Base-by-base conservation (phyloP, 2,113 vertebrate genomes). In the Gyps fulvus region DNA sequence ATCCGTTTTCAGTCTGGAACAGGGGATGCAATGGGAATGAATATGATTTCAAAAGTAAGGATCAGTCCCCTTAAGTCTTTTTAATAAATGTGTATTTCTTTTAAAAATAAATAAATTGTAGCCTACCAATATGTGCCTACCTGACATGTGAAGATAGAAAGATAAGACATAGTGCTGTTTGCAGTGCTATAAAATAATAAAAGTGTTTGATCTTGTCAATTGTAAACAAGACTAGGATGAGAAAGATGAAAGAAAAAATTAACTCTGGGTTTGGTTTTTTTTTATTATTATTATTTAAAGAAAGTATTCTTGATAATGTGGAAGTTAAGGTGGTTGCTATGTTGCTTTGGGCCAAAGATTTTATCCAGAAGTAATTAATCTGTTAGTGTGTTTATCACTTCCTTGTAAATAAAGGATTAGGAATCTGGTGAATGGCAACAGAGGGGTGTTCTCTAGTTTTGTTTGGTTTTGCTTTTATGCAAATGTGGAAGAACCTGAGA, bases 11-110 rank as follows among this genome's bases (percentile, higher is more conserved):
- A 99, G 89, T 99, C 99, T 67, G 98, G 69, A 96, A 99, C 99
- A 16, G 99, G 99, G 57, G 99, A 99, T 89, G 99, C 99, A 42
- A 99, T 99, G 99, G 99, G 99, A 54, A 99, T 99, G 99, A 99
- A 99, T 85, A 99, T 99, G 99, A 98, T 99, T 90, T 99, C 99
- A 20, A 99, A 99, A 98, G 99, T 99, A 96, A 97, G 98, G 45
- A 43, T 27, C 9, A 54, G 29, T 62, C 4, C 16, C 65, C 45
- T 73, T 42, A 23, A 77, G 11, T 42, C 12, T 71, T n/a, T 81
- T 38, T 57, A 4, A 6, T n/a, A 63, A 87, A 88, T 40, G 6
- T 42, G 2, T 69, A 17, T 86, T 83, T 31, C 7, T 87, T 89
- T 38, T 58, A 31, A 86, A 85, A 72, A 67, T 21, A 65, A 65